Base-by-base conservation (phyloP, 1,140 invertebrate species). In the Calliphora vicina region DNA sequence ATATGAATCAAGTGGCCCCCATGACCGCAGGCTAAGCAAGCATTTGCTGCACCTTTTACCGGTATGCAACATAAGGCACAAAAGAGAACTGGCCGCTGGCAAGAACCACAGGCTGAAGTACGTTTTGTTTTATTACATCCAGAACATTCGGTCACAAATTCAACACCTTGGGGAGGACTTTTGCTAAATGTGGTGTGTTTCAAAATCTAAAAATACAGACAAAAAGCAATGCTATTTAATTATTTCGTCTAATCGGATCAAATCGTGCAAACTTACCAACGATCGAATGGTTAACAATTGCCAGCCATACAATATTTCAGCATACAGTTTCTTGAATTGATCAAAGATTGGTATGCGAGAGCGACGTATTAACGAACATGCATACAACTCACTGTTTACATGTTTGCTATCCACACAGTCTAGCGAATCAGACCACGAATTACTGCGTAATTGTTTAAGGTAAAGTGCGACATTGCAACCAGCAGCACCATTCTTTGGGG, bases 1-100 rank as follows among this genome's bases (percentile, higher is more conserved):
- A 98, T 93, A 91, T 98, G 97, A 81, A 92, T 90, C 4, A 94
- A 94, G 89, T 99, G 98, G 10, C 97, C 97, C 45, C 97, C 97
- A 91, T 99, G 97, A 1, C 97, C 96, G 91, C 97, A 98, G 27
- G 94, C 92, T 29, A 96, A 90, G 88, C 97, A 98, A 84, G 95
- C 95, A 87, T 95, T 96, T 17, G 95, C 94, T 1, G 94, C 93
- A 92, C 97, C 97, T 92, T 94, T 93, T 6, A 98, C 97, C 17
- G 96, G 95, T 82, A 96, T 92, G 86, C 95, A 95, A 91, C 97
- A 99, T 81, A 98, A 94, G 6, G 94, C 92, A 91, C 97, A 98
- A 84, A 94, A 93, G 76, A 97, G 92, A 43, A 93, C 93, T 17
- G 94, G 92, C 67, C 93, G 92, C 85, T 95, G 94, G 89, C 97